A percentile compares a stretch with the other conserved stretches of the same genome.
Evolutionary conservation across 2,113 vertebrate genomes (phyloP).

Genomic region (Anarrhichthys ocellatus): DNA sequence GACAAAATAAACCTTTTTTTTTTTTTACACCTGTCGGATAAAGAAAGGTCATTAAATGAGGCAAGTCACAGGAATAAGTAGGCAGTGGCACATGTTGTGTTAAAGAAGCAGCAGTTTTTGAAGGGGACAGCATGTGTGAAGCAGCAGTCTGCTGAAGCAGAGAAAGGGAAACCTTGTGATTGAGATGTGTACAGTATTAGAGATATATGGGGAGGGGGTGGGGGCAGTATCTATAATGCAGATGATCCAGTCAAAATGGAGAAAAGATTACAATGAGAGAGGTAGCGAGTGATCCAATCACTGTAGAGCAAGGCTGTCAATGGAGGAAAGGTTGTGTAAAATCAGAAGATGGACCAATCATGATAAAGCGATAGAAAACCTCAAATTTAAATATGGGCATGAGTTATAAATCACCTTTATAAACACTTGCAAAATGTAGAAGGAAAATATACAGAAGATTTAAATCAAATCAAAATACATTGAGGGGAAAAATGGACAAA

Average conservation of each 20-base stretch:
- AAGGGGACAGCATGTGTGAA: conserved; percentile 59
- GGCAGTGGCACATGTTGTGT: conserved; percentile 46
- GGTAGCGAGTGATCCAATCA: conserved; percentile 69
- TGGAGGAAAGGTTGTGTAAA: conserved; percentile 67
- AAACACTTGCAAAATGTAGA: conserved; percentile 88
- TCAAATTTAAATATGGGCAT: conserved; percentile 77
- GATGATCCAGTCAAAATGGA: conserved; percentile 65
- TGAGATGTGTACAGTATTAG: conserved; percentile 48
- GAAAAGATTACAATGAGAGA: conserved; percentile 71
- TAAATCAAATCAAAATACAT: conserved; percentile 57
- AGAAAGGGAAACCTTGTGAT: conserved; percentile 68
- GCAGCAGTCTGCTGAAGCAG: conserved; percentile 50
- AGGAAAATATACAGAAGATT: conserved; percentile 56
- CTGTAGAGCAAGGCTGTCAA: conserved; percentile 73
- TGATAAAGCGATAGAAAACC: conserved; percentile 71
- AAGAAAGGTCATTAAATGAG: conserved; percentile 47
- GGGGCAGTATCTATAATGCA: conserved; percentile 56
- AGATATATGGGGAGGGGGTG: conserved; percentile 41
- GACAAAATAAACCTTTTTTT: neutral
- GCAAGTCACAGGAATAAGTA: conserved; percentile 21
- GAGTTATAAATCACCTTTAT: conserved; percentile 80
- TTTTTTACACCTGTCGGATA: conserved; percentile 29
- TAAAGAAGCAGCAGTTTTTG: conserved; percentile 53
- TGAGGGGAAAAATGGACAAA: conserved; percentile 61
- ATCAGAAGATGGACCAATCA: conserved; percentile 78